phyloP scores from a whole-genome alignment of 1,140 invertebrate genomes.

The Zaprionus camerounensis region DNA sequence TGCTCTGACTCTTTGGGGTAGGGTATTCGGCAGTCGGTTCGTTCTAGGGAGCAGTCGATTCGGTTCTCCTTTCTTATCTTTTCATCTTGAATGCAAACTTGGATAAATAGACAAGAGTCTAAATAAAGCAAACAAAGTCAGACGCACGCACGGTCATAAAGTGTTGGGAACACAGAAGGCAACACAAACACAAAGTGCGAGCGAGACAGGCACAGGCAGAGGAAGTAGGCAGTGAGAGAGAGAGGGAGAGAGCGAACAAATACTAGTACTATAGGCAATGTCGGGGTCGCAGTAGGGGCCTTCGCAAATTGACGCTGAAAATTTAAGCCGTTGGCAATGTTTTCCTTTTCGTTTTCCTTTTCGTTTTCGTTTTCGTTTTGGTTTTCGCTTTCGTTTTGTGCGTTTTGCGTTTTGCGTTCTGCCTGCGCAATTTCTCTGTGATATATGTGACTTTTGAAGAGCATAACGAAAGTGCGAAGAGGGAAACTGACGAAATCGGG shows the following conservation, averaged over 20 bases:
- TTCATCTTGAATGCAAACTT: constrained; percentile 55
- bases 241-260: neutral
- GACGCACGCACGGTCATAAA: constrained; percentile 60
- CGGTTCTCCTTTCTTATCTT: constrained; percentile 12
- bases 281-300: constrained; percentile 1
- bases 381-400: constrained; percentile 5
- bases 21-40: neutral
- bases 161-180: constrained; percentile 28
- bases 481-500: no score
- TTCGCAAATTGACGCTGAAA: constrained; percentile 12
- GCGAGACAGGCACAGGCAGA: constrained; percentile 17
- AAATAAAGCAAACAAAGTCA: constrained; percentile 70
- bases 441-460: constrained; percentile 6
- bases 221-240: neutral
- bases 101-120: constrained; percentile 69
- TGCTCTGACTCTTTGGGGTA: neutral
- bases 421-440: constrained; percentile 1
- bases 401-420: neutral
- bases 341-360: neutral
- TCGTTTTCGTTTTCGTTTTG: neutral
- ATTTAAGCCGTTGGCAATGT: constrained; percentile 9
- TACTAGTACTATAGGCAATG: neutral
- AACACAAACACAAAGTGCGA: constrained; percentile 28
- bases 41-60: neutral
- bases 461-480: neutral